phyloP scores from a whole-genome alignment of 2,888 invertebrate species.

The Liodrosophila aerea region DNA sequence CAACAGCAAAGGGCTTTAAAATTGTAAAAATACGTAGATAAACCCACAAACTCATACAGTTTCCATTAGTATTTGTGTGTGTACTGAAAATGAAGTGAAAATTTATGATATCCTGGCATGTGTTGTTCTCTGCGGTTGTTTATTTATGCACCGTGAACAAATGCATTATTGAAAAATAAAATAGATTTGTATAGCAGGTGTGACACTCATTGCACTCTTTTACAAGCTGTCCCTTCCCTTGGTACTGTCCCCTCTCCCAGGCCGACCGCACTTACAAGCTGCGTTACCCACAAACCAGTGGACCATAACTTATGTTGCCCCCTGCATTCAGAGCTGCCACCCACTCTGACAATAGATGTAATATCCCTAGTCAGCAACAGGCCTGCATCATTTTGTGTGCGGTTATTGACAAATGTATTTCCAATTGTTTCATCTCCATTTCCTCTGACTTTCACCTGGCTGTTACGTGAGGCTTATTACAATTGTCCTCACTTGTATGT shows the following conservation, averaged over 20 bases:
- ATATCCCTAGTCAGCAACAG: constrained; percentile 49
- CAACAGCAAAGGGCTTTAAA: too few relatives aligned
- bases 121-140: constrained; percentile 49
- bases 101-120: constrained; percentile 45
- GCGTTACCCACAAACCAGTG: constrained; percentile 43
- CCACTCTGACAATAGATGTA: constrained; percentile 22
- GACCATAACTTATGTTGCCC: constrained; percentile 60
- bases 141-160: constrained; percentile 56
- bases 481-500: constrained; percentile 46
- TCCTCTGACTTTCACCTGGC: constrained; percentile 26
- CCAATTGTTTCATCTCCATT: constrained; percentile 57
- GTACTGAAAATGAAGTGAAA: constrained; percentile 27
- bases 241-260: not conserved
- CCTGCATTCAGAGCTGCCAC: constrained; percentile 7
- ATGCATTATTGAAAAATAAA: constrained; percentile 67
- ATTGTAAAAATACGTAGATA: too few relatives aligned
- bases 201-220: constrained; percentile 36
- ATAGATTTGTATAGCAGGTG: constrained; percentile 68
- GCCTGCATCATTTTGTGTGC: constrained; percentile 59
- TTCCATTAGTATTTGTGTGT: too few relatives aligned
- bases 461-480: constrained; percentile 60
- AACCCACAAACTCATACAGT: too few relatives aligned
- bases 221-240: not conserved
- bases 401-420: constrained; percentile 76
- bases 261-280: constrained; percentile 61